Conservation (phyloP, 30 jellyfish, hydroid and myxozoan genomes). For the Morbakka virulenta region DNA sequence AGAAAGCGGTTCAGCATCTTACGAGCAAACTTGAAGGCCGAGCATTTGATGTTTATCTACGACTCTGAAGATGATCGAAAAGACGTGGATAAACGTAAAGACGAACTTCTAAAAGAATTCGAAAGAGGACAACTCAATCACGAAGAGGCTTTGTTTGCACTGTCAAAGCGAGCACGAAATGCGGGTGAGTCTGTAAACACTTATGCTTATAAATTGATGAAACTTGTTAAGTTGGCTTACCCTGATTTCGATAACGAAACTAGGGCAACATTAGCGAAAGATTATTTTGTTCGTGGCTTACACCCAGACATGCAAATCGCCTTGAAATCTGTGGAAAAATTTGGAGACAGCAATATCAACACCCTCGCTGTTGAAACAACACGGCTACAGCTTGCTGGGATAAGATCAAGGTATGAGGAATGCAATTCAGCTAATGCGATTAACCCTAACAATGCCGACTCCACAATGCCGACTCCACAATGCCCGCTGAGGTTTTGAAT, state of each 20-base stretch:
- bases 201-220: constrained; percentile 34
- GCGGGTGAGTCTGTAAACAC: constrained; percentile 40
- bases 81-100: background rate
- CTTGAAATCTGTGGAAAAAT: constrained; percentile 29
- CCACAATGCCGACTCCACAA: background rate
- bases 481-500: constrained; percentile 2
- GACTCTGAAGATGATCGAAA: background rate
- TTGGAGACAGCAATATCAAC: background rate
- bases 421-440: constrained; percentile 2
- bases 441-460: constrained; percentile 6
- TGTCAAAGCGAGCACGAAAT: background rate
- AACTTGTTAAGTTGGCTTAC: constrained; percentile 17
- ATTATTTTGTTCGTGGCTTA: constrained; percentile 26
- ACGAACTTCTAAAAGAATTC: background rate
- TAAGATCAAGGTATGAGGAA: background rate
- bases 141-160: background rate
- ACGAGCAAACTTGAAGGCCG: constrained; percentile 7
- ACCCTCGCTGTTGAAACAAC: constrained; percentile 25
- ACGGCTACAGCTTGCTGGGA: constrained; percentile 12
- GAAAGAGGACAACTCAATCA: constrained; percentile 3
- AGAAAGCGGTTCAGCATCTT: background rate
- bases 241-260: constrained; percentile 29
- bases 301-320: constrained; percentile 47
- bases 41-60: background rate
- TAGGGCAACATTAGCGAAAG: constrained; percentile 21